Evolutionary conservation across 2,113 vertebrate species (phyloP).

Genomic region (Suricata suricatta): DNA sequence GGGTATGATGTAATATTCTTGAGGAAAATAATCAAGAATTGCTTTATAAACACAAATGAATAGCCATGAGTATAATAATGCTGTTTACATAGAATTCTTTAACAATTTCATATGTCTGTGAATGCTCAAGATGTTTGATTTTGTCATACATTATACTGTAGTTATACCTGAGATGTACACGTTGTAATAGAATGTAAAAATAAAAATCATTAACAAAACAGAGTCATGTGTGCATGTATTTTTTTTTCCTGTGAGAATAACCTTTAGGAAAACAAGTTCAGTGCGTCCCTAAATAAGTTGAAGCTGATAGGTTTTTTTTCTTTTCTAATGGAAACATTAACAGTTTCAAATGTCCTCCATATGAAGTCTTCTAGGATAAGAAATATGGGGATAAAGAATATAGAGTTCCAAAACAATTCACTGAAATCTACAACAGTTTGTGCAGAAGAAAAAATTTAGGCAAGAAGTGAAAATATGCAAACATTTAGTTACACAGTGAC

Average conservation of each 20-base stretch:
- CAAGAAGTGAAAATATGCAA: not conserved
- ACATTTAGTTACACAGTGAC: not conserved
- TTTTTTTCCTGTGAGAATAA: slow-evolving; percentile 39
- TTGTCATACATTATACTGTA: slow-evolving; percentile 63
- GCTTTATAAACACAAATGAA: slow-evolving; percentile 64
- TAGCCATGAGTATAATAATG: slow-evolving; percentile 59
- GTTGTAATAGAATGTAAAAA: slow-evolving; percentile 73
- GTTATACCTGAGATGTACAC: slow-evolving; percentile 41
- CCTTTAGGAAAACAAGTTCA: not conserved
- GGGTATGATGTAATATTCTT: slow-evolving; percentile 50
- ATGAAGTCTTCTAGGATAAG: not conserved
- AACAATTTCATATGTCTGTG: slow-evolving; percentile 56
- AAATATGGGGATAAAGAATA: not conserved
- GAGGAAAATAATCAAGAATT: slow-evolving; percentile 48
- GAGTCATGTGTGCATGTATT: slow-evolving; percentile 27
- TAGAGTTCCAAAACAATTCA: not conserved
- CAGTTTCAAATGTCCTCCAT: not conserved
- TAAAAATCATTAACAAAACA: slow-evolving; percentile 71
- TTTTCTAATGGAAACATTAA: not conserved
- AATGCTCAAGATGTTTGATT: slow-evolving; percentile 68
- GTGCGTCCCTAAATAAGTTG: not conserved
- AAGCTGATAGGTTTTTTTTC: not conserved
- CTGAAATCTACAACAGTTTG: not conserved
- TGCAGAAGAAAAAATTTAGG: not conserved
- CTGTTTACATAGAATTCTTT: slow-evolving; percentile 68